A percentile compares a stretch with the other conserved stretches of the same genome.
phyloP scores from a whole-genome alignment of 2,797 vertebrate species.

The Erpetoichthys calabaricus region DNA sequence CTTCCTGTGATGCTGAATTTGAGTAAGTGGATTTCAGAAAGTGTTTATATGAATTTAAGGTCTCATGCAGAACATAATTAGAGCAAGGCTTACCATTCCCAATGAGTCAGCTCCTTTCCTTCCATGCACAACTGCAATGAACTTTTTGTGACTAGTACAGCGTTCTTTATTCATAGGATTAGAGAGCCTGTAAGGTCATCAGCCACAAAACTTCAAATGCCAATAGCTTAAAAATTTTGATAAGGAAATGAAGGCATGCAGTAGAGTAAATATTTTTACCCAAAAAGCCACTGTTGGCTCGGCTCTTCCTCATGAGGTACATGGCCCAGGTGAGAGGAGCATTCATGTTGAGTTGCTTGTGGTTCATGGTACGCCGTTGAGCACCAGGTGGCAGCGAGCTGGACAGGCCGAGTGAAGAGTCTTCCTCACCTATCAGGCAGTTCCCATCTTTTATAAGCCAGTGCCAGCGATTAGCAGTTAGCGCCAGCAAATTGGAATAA shows the following conservation, averaged over 20 bases:
- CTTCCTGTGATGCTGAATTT: no score
- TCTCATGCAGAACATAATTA: no score
- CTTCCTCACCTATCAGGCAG: conserved; percentile 9
- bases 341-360: conserved; percentile 35
- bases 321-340: conserved; percentile 51
- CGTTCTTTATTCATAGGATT: no score
- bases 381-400: background rate
- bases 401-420: conserved; percentile 1
- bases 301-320: conserved; percentile 61
- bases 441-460: conserved; percentile 37
- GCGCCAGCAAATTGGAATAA: conserved; percentile 37
- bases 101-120: no score
- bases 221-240: background rate
- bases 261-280: conserved; percentile 32
- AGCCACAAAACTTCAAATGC: background rate
- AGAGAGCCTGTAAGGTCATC: background rate
- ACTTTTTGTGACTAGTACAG: no score
- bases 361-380: conserved; percentile 39
- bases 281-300: conserved; percentile 35
- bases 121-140: no score
- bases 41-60: no score
- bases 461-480: conserved; percentile 38
- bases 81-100: no score
- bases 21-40: no score
- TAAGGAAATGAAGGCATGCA: background rate